Conservation (phyloP, 2,113 vertebrate species). For the Halichoerus grypus region DNA sequence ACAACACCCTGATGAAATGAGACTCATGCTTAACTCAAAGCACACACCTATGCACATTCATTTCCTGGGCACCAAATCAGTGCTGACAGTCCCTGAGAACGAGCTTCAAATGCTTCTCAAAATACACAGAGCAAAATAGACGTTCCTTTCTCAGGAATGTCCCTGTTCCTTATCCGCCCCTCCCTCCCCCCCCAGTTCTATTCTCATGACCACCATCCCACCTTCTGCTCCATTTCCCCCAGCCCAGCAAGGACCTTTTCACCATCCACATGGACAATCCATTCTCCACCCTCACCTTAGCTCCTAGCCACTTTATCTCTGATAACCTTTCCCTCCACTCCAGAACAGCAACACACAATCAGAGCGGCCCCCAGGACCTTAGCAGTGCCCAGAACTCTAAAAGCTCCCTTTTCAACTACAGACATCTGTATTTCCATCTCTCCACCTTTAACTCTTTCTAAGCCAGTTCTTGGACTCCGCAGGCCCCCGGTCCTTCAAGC, state of each 20-base stretch:
- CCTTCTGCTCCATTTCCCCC: background rate
- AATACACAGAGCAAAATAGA: background rate
- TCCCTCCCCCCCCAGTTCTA: background rate
- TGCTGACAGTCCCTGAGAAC: background rate
- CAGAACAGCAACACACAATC: background rate
- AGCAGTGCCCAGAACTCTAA: background rate
- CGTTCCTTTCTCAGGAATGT: background rate
- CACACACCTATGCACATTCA: background rate
- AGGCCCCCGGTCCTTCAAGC: background rate
- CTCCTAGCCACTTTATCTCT: background rate
- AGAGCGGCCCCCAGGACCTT: background rate
- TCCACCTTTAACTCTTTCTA: background rate
- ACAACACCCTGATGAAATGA: fast-evolving
- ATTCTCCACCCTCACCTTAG: background rate
- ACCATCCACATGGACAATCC: fast-evolving
- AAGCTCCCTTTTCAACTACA: background rate
- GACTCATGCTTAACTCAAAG: background rate
- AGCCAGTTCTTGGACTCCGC: background rate
- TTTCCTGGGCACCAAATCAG: background rate
- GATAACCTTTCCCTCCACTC: background rate
- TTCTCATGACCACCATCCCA: background rate
- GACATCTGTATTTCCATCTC: background rate
- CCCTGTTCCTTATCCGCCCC: fast-evolving
- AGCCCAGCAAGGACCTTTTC: background rate
- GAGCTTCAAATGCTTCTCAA: background rate